A percentile compares a stretch with the other conserved stretches of the same genome.
phyloP scores from a whole-genome alignment of 2,113 vertebrate species.

The Blennius ocellaris region DNA sequence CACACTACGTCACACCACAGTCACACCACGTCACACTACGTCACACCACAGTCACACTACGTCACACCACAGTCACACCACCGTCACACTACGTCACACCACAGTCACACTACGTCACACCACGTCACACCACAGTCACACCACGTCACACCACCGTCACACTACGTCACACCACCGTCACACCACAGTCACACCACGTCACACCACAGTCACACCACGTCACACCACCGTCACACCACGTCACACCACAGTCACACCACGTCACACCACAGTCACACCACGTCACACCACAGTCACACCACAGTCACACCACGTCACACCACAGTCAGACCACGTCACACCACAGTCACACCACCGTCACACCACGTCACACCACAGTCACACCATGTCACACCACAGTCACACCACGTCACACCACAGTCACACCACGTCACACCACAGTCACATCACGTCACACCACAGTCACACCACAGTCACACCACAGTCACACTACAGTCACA shows the following conservation, averaged over 20 bases:
- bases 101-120: slow-evolving; percentile 79
- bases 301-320: no score
- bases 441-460: slow-evolving; percentile 74
- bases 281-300: slow-evolving; percentile 74
- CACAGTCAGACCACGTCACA: slow-evolving; percentile 71
- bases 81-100: no score
- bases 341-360: slow-evolving; percentile 79
- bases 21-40: no score
- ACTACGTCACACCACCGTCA: no score
- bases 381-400: slow-evolving; percentile 75
- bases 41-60: slow-evolving; percentile 74
- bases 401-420: slow-evolving; percentile 70
- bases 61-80: slow-evolving; percentile 74
- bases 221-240: no score
- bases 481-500: slow-evolving; percentile 74
- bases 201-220: slow-evolving; percentile 75
- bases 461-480: slow-evolving; percentile 72
- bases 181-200: slow-evolving; percentile 75
- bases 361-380: slow-evolving; percentile 73
- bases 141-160: slow-evolving; percentile 75
- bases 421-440: slow-evolving; percentile 71
- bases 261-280: slow-evolving; percentile 74
- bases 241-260: slow-evolving; percentile 74
- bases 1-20: slow-evolving; percentile 70
- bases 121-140: slow-evolving; percentile 72